Evolutionary conservation across 1,140 invertebrate species (phyloP), one percentile per base, ranked within the genome.

Genomic region (Drosophila virilis): DNA sequence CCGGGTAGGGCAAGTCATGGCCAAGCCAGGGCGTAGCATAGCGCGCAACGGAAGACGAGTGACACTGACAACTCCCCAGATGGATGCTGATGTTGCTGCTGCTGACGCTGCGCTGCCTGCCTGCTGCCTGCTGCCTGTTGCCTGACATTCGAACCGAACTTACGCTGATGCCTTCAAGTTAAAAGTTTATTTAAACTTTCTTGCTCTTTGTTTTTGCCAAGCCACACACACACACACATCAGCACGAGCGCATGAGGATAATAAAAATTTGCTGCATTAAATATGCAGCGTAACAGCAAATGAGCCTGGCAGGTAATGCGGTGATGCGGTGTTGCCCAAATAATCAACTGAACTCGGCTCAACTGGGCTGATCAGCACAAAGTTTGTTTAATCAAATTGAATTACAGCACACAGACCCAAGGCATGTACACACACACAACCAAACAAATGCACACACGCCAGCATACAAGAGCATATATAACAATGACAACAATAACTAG

Each of bases 171-270:
- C 60, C 80, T 46, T 84, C 77, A 79, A 82, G 74, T 84, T 61
- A 68, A 88, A 89, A 88, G 84, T 88, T 88, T 84, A 83, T 77
- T 89, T 74, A 77, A 89, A 88, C 84, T 88, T 88, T 77, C 74
- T 71, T 74, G 51, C 52, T 73, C 69, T 83, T 78, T 80, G 77
- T 81, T 71, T 64, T 70, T 65, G 40, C 59, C 38, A 33, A 15
- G 58, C 46, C 51, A 58, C 52, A 54, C 33, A 32, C 42, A 35
- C 54, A 55, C 13, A 65, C 52, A 61, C 9, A 55, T 10, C 51
- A 13, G 32, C n/a, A 35, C n/a, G 33, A 38, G 54, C 42, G 32
- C 70, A 68, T 40, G 64, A 64, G 84, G 54, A 83, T 86, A 86
- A 86, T 80, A 82, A 86, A 86, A 86, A 79, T 73, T 45, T 73